Evolutionary conservation across 2,113 vertebrate species (phyloP).

Genomic region (Tyrannus savana): DNA sequence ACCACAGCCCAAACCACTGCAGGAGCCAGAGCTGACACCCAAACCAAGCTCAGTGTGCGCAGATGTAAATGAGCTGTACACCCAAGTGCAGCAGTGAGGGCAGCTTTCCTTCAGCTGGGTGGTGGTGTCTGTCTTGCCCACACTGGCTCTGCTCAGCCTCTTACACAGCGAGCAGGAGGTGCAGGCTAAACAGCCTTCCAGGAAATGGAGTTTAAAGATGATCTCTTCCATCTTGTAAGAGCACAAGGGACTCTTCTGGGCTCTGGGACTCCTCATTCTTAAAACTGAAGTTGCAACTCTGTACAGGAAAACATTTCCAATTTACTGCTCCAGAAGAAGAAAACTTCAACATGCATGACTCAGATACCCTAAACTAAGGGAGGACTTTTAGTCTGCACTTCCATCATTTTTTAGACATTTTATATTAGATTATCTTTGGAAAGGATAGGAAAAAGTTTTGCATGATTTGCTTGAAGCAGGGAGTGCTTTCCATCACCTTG

Average conservation of each 20-base stretch:
- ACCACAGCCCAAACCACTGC: neutral
- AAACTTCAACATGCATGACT: neutral
- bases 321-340: neutral
- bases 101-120: neutral
- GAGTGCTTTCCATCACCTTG: neutral
- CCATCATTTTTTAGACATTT: neutral
- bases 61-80: rapidly evolving
- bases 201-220: neutral
- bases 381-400: neutral
- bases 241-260: neutral
- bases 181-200: neutral
- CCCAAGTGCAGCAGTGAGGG: neutral
- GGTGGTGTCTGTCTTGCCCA: neutral
- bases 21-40: neutral
- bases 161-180: neutral
- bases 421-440: neutral
- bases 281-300: neutral
- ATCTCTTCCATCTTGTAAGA: neutral
- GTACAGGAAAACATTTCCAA: neutral
- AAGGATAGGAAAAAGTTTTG: neutral
- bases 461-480: neutral
- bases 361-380: neutral
- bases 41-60: neutral
- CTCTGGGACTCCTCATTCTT: neutral
- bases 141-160: neutral